A percentile compares a stretch with the other conserved stretches of the same genome.
Evolutionary conservation across 1,140 invertebrate genomes (phyloP).

Genomic region (Wiebesia pumilae): DNA sequence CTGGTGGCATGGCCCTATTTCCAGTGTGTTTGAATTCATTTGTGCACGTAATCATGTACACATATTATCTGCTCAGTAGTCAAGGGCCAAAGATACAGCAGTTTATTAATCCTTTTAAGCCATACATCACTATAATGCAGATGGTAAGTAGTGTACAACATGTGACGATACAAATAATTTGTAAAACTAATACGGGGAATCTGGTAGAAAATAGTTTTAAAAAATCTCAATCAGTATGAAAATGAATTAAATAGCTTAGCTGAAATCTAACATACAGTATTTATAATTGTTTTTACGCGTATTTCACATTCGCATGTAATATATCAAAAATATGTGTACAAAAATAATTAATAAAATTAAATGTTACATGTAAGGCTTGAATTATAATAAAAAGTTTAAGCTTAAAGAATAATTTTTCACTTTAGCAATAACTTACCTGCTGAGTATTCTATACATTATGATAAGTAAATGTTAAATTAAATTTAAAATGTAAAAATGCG

Average conservation of each 20-base stretch:
- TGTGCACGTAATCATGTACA: constrained; percentile 68
- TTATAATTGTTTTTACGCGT: too few relatives aligned
- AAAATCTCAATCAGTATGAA: neutral
- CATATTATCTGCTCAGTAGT: constrained; percentile 62
- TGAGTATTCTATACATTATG: too few relatives aligned
- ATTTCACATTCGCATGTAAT: too few relatives aligned
- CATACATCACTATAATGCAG: constrained; percentile 68
- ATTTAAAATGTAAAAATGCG: too few relatives aligned
- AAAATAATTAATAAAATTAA: too few relatives aligned
- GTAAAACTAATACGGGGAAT: neutral
- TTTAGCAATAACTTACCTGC: too few relatives aligned
- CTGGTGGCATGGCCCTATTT: constrained; percentile 63
- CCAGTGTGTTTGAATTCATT: constrained; percentile 59
- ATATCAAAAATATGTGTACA: too few relatives aligned
- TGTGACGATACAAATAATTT: neutral
- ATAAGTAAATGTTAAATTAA: too few relatives aligned
- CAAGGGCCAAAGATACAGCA: constrained; percentile 48
- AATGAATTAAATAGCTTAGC: neutral
- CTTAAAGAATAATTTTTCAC: too few relatives aligned
- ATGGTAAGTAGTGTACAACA: constrained; percentile 61
- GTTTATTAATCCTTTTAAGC: constrained; percentile 56
- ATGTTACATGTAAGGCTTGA: too few relatives aligned
- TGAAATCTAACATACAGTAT: too few relatives aligned
- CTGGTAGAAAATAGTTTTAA: neutral
- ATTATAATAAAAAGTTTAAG: too few relatives aligned